A percentile compares a stretch with the other conserved stretches of the same genome.
phyloP scores from a whole-genome alignment of 30 jellyfish, hydroid and myxozoan genomes.

The Cassiopea andromeda region DNA sequence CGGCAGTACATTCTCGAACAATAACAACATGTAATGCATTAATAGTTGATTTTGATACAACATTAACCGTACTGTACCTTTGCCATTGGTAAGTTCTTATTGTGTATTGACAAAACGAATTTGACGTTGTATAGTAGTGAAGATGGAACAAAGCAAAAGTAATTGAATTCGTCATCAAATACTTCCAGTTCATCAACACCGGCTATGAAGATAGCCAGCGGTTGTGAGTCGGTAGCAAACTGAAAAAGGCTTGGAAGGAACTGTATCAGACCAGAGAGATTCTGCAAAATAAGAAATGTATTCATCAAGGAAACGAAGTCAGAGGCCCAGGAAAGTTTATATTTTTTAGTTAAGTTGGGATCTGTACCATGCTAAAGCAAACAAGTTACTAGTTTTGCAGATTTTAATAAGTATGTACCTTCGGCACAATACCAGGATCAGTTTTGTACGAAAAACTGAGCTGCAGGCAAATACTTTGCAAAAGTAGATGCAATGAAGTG shows the following conservation, averaged over 20 bases:
- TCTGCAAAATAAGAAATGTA: slow-evolving; percentile 34
- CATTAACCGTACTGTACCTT: slow-evolving; percentile 4
- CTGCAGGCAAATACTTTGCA: slow-evolving; percentile 78
- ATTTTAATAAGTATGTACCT: slow-evolving; percentile 40
- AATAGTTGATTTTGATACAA: too few relatives aligned
- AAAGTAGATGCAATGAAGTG: slow-evolving; percentile 66
- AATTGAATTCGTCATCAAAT: slow-evolving; percentile 24
- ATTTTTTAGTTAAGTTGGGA: too few relatives aligned
- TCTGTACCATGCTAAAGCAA: too few relatives aligned
- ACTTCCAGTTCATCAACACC: slow-evolving; percentile 51
- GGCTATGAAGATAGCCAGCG: slow-evolving; percentile 71
- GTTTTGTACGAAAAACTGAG: slow-evolving; percentile 77
- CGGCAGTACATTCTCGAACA: too few relatives aligned
- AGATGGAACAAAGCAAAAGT: slow-evolving; percentile 44
- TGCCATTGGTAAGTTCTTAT: slow-evolving; percentile 22
- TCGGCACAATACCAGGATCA: slow-evolving; percentile 85
- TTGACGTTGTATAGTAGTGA: slow-evolving; percentile 46
- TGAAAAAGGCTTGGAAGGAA: slow-evolving; percentile 64
- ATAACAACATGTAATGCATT: too few relatives aligned
- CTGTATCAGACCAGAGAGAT: slow-evolving; percentile 38
- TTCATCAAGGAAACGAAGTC: too few relatives aligned
- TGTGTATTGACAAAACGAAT: slow-evolving; percentile 51
- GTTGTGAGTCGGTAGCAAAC: slow-evolving; percentile 85
- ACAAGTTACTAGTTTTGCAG: too few relatives aligned
- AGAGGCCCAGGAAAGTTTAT: too few relatives aligned